Evolutionary conservation across 2,113 vertebrate genomes (phyloP).

Genomic region (Plotosus lineatus): DNA sequence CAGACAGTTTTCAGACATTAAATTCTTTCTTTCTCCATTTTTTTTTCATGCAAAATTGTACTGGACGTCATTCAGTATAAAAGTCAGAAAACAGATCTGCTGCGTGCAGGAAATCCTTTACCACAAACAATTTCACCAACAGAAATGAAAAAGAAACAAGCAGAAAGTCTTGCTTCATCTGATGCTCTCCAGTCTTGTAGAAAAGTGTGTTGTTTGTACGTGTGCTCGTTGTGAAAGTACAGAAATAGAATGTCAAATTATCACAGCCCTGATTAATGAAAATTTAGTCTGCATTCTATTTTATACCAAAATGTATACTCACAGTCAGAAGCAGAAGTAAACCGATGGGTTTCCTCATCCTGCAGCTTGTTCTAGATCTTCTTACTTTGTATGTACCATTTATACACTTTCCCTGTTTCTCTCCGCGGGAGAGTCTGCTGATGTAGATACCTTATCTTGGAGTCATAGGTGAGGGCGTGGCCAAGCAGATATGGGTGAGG

Average conservation of each 20-base stretch:
- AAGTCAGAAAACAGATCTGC: no score
- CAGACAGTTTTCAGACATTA: no score
- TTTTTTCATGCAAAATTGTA: no score
- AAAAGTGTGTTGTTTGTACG: background rate
- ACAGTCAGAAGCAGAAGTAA: slow-evolving; percentile 61
- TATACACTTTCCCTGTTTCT: background rate
- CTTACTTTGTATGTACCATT: background rate
- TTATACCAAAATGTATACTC: slow-evolving; percentile 19
- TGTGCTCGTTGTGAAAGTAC: background rate
- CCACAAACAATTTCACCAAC: background rate
- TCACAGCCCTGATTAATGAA: background rate
- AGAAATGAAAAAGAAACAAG: background rate
- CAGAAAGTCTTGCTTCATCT: background rate
- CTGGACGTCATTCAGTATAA: no score
- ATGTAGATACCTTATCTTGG: background rate
- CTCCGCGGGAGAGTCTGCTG: slow-evolving; percentile 7
- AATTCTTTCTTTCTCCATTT: no score
- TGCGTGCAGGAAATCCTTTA: background rate
- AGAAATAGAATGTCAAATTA: background rate
- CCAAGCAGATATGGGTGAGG: background rate
- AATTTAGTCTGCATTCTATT: background rate
- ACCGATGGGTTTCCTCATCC: slow-evolving; percentile 53
- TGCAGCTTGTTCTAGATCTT: background rate
- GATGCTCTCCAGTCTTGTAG: background rate
- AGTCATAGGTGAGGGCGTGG: background rate